Evolutionary conservation across 1,140 invertebrate species (phyloP).

Genomic region (Campodea augens): DNA sequence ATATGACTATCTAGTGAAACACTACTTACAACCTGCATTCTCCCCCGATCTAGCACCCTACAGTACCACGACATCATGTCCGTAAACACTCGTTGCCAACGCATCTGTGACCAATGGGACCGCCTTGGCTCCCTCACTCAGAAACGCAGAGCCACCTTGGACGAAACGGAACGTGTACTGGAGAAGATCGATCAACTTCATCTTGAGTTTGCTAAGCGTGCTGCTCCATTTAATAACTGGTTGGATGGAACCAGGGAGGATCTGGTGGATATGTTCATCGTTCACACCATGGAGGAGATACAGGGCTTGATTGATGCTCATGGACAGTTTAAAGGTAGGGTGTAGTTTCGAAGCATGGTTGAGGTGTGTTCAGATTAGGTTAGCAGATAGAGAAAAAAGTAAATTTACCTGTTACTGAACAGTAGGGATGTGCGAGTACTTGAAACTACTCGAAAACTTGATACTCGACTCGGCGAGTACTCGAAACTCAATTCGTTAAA

Average conservation of each 20-base stretch:
- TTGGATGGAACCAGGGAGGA: slow-evolving; percentile 96
- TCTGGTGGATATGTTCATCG: slow-evolving; percentile 98
- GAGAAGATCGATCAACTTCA: slow-evolving; percentile 97
- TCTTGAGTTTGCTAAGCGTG: slow-evolving; percentile 95
- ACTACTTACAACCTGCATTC: too few relatives aligned
- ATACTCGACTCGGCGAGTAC: too few relatives aligned
- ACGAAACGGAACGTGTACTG: slow-evolving; percentile 88
- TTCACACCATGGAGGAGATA: slow-evolving; percentile 98
- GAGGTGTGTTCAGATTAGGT: too few relatives aligned
- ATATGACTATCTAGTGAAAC: too few relatives aligned
- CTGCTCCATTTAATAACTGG: slow-evolving; percentile 99
- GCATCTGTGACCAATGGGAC: slow-evolving; percentile 87
- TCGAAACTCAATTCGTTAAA: too few relatives aligned
- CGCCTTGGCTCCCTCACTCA: slow-evolving; percentile 81
- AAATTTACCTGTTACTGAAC: too few relatives aligned
- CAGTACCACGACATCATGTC: slow-evolving; percentile 91
- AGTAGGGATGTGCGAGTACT: too few relatives aligned
- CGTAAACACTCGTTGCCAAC: slow-evolving; percentile 89
- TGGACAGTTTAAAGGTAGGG: slow-evolving; percentile 89
- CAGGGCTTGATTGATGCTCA: slow-evolving; percentile 92
- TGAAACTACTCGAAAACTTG: too few relatives aligned
- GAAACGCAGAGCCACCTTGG: slow-evolving; percentile 72
- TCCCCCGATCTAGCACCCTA: too few relatives aligned
- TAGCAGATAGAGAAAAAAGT: too few relatives aligned
- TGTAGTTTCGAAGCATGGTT: too few relatives aligned